phyloP scores from a whole-genome alignment of 2,113 vertebrate species.

The Fulmarus glacialis region DNA sequence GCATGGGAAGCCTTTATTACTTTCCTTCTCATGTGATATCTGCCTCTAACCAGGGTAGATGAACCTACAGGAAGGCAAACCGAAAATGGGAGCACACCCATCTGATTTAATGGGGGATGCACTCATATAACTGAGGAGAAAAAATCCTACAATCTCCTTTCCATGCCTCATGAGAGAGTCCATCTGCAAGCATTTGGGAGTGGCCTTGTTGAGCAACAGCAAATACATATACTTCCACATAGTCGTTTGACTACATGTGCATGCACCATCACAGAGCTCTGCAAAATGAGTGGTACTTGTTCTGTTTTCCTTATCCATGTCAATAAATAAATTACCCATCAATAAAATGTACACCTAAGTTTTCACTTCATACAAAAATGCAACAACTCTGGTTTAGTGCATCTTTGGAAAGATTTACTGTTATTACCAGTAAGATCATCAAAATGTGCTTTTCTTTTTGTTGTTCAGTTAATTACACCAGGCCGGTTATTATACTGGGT shows the following conservation, averaged over 20 bases:
- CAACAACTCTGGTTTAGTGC: background rate
- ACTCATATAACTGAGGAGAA: background rate
- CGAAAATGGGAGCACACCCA: background rate
- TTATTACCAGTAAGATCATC: background rate
- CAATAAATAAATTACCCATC: background rate
- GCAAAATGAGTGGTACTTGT: background rate
- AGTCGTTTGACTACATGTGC: background rate
- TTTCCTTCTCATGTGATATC: background rate
- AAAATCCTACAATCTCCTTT: background rate
- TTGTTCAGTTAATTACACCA: constrained; percentile 89
- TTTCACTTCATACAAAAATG: background rate
- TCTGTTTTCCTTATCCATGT: background rate
- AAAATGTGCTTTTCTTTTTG: constrained; percentile 20
- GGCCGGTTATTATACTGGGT: constrained; percentile 94
- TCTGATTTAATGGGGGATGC: background rate
- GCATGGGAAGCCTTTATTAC: background rate
- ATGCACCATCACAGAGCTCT: background rate
- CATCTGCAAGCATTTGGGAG: background rate
- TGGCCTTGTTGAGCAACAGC: background rate
- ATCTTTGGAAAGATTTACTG: background rate
- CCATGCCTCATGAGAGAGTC: background rate
- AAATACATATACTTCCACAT: background rate
- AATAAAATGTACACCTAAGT: background rate
- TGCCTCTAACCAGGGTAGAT: background rate
- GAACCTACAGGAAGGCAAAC: background rate